Evolutionary conservation across 2,113 vertebrate genomes (phyloP).

Genomic region (Empidonax alnorum): DNA sequence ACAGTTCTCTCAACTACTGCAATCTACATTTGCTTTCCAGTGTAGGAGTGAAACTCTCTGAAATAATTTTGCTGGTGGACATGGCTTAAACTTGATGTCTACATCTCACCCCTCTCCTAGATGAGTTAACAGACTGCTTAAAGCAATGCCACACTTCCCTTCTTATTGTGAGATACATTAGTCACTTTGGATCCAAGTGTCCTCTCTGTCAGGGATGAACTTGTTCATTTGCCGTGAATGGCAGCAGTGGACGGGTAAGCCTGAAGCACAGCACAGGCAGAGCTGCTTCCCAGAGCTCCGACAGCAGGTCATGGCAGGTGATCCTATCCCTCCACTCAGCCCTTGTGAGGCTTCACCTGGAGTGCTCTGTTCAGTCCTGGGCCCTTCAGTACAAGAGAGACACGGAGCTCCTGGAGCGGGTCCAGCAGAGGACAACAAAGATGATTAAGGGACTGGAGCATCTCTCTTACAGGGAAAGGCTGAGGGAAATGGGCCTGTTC

Average conservation of each 20-base stretch:
- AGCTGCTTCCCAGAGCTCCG: background rate
- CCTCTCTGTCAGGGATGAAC: background rate
- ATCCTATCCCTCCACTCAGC: background rate
- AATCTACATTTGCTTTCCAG: background rate
- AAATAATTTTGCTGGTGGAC: background rate
- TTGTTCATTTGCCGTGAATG: background rate
- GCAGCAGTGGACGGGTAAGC: background rate
- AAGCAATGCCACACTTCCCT: background rate
- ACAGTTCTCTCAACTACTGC: background rate
- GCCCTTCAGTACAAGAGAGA: background rate
- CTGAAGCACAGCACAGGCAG: background rate
- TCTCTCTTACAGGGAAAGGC: too few relatives aligned
- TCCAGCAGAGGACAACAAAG: background rate
- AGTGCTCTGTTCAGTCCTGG: background rate
- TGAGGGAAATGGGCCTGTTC: background rate
- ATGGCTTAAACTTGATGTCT: background rate
- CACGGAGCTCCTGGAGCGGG: background rate
- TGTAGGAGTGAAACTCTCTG: background rate
- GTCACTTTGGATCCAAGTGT: background rate
- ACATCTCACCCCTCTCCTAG: background rate
- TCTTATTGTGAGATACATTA: accelerated
- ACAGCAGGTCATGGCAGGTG: background rate
- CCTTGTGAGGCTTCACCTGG: background rate
- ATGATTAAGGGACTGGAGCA: background rate
- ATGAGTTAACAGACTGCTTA: background rate